These are phyloP conservation scores for Oasisia sp. DNA, from an alignment of 2,888 invertebrate genomes.

Conservation along the genomic window DNA sequence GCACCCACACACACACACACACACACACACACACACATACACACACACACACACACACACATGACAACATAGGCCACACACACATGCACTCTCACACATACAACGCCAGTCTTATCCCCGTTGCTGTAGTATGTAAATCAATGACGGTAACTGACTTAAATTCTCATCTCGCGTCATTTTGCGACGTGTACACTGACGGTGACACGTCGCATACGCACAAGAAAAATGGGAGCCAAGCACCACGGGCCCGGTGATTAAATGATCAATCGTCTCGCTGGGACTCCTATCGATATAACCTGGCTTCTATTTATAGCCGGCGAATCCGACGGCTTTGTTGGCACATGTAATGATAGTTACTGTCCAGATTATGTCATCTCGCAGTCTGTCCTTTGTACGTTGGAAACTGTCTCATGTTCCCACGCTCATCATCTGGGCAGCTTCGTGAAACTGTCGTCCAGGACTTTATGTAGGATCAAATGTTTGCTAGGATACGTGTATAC, in stretches of 20 bases:
- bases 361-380: not conserved
- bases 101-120: not conserved
- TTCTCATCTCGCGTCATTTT: not conserved
- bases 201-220: not conserved
- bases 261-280: not conserved
- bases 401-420: not conserved
- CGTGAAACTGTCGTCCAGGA: not conserved
- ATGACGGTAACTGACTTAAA: not conserved
- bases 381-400: not conserved
- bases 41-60: not conserved
- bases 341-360: not conserved
- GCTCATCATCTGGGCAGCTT: not conserved
- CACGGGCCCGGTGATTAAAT: not conserved
- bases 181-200: not conserved
- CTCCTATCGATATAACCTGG: not conserved
- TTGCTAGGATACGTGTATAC: too few species aligned
- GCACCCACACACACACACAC: not conserved
- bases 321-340: not conserved
- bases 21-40: not conserved
- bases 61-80: too few species aligned
- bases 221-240: not conserved
- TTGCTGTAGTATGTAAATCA: not conserved
- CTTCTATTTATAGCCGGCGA: not conserved
- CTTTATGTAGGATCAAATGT: too few species aligned
- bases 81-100: not conserved